These are phyloP conservation scores for Drosophila auraria DNA, from an alignment of 1,140 invertebrate species.

Conservation along the genomic window DNA sequence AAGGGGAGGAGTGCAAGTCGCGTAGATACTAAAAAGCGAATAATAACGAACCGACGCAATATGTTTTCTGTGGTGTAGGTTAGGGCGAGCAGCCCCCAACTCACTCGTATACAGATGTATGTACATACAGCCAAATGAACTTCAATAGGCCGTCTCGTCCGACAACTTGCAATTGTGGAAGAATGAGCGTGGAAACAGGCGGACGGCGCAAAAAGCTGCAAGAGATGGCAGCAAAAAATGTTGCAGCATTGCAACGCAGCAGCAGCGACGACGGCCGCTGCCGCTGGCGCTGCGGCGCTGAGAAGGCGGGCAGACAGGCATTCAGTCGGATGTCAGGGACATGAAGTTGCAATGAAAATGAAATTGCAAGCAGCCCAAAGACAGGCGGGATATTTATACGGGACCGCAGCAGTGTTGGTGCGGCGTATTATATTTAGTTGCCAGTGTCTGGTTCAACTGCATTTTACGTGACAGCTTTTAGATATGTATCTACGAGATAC, in stretches of 20 bases:
- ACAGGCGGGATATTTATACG: conserved; percentile 51
- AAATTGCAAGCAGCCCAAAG: conserved; percentile 74
- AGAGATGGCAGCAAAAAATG: conserved; percentile 41
- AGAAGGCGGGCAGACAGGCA: conserved; percentile 40
- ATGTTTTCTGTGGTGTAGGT: conserved; percentile 78
- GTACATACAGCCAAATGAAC: conserved; percentile 29
- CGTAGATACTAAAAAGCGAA: conserved; percentile 53
- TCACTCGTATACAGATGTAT: conserved; percentile 11
- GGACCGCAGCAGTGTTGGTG: conserved; percentile 28
- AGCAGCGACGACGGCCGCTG: neutral
- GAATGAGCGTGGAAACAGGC: conserved; percentile 75
- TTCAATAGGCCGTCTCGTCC: conserved; percentile 66
- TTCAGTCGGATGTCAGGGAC: conserved; percentile 75
- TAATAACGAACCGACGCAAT: conserved; percentile 69
- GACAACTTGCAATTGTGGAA: conserved; percentile 74
- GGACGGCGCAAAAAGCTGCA: conserved; percentile 46
- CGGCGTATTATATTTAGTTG: conserved; percentile 70
- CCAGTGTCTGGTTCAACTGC: conserved; percentile 76
- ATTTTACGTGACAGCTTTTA: conserved; percentile 71
- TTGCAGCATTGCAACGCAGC: conserved; percentile 24
- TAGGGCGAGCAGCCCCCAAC: conserved; percentile 63
- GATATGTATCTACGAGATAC: conserved; percentile 75
- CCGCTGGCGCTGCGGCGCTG: conserved; percentile 2
- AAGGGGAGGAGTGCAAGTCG: conserved; percentile 53
- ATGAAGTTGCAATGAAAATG: conserved; percentile 82